Evolutionary conservation across 2,113 vertebrate genomes (phyloP), one percentile per base, ranked within the genome.

Genomic region (Coptodon rendalli): DNA sequence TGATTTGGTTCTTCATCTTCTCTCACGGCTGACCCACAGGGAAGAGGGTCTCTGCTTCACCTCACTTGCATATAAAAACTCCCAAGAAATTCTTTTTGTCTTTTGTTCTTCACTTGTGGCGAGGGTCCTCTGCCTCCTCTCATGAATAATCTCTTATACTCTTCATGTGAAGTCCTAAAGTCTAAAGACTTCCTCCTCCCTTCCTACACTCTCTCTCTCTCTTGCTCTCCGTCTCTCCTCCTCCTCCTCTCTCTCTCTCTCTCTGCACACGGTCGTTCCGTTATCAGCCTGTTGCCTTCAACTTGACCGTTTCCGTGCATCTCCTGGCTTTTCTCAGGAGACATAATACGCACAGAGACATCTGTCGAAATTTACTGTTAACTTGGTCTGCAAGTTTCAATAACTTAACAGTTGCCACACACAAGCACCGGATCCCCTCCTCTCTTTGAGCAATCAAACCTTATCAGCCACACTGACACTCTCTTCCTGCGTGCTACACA

Each of bases 1-100:
- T 76, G 82, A 97, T 87, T 71, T 89, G 82, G 80, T 27, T 93
- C 86, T 92, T 97, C 96, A 97, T 96, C 87, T 89, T 96, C 87
- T 89, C n/a, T 90, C 91, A 48, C 45, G 4, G 71, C 84, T 76
- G 88, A 88, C 84, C 89, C 59, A 11, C 56, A 48, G 85, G 82
- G 79, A 85, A 48, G 56, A 81, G 88, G 81, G 83, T 88, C 89
- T 89, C 86, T 91, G 81, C 82, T 50, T 56, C 78, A 83, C 78
- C 79, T 24, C 80, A 53, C 63, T 71, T 1, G 29, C 89, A 91
- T 89, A 86, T n/a, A 92, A 86, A 78, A 79, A 53, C 59, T 76
- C 14, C 36, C 6, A 53, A 40, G 27, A 24, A 50, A 48, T 63
- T 82, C 10, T 66, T 80, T 83, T 27, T 22, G 59, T n/a, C 12